Base-by-base conservation (phyloP, 2,113 vertebrate genomes). In the Nothobranchius kuhntae region DNA sequence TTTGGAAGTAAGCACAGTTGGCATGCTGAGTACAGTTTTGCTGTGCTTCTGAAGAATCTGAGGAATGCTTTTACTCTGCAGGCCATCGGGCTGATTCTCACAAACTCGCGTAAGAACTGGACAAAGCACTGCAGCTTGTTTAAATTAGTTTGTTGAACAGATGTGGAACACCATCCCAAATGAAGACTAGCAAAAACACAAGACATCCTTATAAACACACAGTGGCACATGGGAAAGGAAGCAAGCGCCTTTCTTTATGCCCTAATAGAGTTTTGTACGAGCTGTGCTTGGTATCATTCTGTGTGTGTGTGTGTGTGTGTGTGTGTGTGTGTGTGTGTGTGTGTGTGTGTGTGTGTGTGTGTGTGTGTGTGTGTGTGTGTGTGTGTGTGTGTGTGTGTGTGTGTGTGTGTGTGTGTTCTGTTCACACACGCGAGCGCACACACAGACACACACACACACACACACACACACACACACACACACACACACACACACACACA, bases 51-150 rank as follows among this genome's bases (percentile, higher is more conserved):
- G 67, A 82, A 82, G 86, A 89, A 90, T 91, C 80, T 17, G 13
- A 83, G 9, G 90, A 91, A 91, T 91, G 87, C 83, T 85, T 85
- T 85, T 80, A 82, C 90, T 82, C 89, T 75, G 83, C 86, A 68
- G 85, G 88, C 78, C 83, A 71, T 78, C 85, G 60, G 60, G 15
- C 71, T 10, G 55, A 38, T 17, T 75, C 75, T 71, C 80, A 83
- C 82, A 78, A 4, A 74, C 81, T 81, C 80, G 75, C 60, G 58
- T 30, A 78, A 77, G 53, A 75, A 75, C 70, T 62, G 80, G 84
- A 75, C 67, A 51, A 55, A 68, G 71, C 73, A 50, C 65, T 15
- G 7, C n/a, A 26, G 65, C 68, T 53, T 73, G 77, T 80, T 86
- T 82, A 78, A 73, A 78, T 60, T 38, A 36, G 68, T 73, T 80